These are phyloP conservation scores for Macrocentrus cingulum DNA, from an alignment of 1,140 invertebrate genomes.

Conservation along the genomic window DNA sequence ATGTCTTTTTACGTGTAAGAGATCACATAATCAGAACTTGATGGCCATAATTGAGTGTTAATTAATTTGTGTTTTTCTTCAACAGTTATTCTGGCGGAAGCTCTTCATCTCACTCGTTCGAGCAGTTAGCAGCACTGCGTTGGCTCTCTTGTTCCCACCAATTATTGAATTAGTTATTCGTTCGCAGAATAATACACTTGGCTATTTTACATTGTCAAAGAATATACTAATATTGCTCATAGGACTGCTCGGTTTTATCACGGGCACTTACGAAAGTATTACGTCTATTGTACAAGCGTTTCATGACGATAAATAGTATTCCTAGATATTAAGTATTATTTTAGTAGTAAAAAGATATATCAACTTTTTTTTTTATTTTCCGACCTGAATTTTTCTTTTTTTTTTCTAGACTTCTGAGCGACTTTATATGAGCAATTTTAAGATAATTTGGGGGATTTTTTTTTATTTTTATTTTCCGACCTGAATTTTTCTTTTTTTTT, in stretches of 20 bases:
- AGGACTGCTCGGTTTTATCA: constrained; percentile 70
- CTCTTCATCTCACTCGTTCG: constrained; percentile 90
- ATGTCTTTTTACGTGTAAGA: constrained; percentile 79
- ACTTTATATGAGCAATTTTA: too few relatives aligned
- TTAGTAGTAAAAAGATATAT: not conserved
- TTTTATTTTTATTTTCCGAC: too few relatives aligned
- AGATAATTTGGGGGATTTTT: too few relatives aligned
- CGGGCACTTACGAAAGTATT: constrained; percentile 75
- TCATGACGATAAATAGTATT: constrained; percentile 26
- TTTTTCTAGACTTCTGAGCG: too few relatives aligned
- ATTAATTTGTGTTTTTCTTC: constrained; percentile 36
- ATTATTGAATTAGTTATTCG: constrained; percentile 74
- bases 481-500: too few relatives aligned
- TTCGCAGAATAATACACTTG: constrained; percentile 56
- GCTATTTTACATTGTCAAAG: constrained; percentile 60
- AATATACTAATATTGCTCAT: constrained; percentile 69
- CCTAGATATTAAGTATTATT: not conserved
- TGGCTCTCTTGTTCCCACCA: constrained; percentile 87
- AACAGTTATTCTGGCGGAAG: constrained; percentile 78
- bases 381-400: too few relatives aligned
- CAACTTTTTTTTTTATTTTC: too few relatives aligned
- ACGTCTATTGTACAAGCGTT: constrained; percentile 61
- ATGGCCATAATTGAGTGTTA: too few relatives aligned
- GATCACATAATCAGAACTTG: too few relatives aligned
- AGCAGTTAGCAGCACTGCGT: constrained; percentile 80